Evolutionary conservation across 2,888 invertebrate species (phyloP).

Genomic region (Idaea dimidiata): DNA sequence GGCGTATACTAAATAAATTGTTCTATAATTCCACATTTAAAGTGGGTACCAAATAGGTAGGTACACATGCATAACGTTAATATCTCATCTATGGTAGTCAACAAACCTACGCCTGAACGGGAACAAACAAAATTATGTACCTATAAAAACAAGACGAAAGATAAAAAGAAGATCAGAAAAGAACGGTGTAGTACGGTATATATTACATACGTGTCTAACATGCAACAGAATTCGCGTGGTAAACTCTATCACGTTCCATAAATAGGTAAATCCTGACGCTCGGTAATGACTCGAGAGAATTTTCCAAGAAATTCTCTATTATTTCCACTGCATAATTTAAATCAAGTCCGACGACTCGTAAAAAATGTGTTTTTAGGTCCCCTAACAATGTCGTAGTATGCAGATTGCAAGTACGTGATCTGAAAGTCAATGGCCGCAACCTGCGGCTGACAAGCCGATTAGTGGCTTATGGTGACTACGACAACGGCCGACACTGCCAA

Average conservation of each 20-base stretch:
- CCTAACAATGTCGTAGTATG: slow-evolving; percentile 55
- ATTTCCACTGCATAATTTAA: slow-evolving; percentile 29
- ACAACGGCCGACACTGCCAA: slow-evolving; percentile 31
- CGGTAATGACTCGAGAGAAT: slow-evolving; percentile 8
- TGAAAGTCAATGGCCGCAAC: slow-evolving; percentile 58
- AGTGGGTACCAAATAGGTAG: neutral
- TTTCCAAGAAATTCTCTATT: slow-evolving; percentile 10
- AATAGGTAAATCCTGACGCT: slow-evolving; percentile 4
- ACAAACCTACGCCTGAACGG: neutral
- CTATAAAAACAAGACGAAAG: neutral
- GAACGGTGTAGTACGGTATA: neutral
- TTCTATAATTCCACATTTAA: neutral
- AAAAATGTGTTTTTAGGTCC: slow-evolving; percentile 52
- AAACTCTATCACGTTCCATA: slow-evolving; percentile 4
- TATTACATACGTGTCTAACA: neutral
- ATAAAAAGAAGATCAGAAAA: neutral
- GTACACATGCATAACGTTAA: no score
- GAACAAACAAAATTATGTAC: neutral
- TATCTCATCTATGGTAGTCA: no score
- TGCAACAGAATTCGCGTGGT: neutral
- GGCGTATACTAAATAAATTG: neutral
- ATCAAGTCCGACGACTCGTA: slow-evolving; percentile 31
- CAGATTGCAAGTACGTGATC: slow-evolving; percentile 75
- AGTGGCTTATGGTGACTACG: slow-evolving; percentile 48
- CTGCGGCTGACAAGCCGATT: slow-evolving; percentile 71